Base-by-base conservation (phyloP, 2,888 invertebrate genomes). In the Ferdinandea cuprea region DNA sequence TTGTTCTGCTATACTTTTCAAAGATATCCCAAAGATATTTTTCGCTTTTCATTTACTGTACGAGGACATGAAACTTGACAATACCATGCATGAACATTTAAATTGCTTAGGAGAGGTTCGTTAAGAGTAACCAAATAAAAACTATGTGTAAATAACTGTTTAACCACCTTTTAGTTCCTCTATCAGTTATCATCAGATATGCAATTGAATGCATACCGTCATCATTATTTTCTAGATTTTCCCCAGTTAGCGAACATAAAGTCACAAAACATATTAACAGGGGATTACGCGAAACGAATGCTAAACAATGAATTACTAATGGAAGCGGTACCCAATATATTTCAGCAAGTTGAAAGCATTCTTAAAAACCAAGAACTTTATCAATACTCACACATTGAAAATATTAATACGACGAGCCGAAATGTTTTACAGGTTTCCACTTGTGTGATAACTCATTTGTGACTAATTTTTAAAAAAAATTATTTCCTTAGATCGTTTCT, bases 41-140 rank as follows among this genome's bases (percentile, higher is more conserved):
- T 96, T 94, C 88, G 93, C 95, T 0, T 92, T 98, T 35, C 98
- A 98, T 91, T 92, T 98, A 30, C 92, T 98, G 0, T 98, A 98
- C 87, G 98, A 98, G 92, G 98, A 98, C 88, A 92, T 97, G 3
- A 98, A 98, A 89, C 89, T 98, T 69, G 95, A 97, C 87, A 93
- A 93, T 0, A 91, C 96, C 0, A 91, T 95, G 85, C 92, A 93
- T 52, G 94, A 94, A 69, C 94, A 95, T 86, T 89, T 96, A 79
- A 92, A 93, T 65, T 92, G 94, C 0, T 88, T 98, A 42, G 95
- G 94, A 0, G 92, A 92, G 87, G 90, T 90, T 17, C 68, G 85
- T 79, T 19, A 3, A 17, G 5, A 13, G 6, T 11, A n/a, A 32
- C 11, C 9, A 37, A 1, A 1, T 3, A 1, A 6, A 17, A 3